phyloP scores from a whole-genome alignment of 2,113 vertebrate species.

The Hippoglossus stenolepis region DNA sequence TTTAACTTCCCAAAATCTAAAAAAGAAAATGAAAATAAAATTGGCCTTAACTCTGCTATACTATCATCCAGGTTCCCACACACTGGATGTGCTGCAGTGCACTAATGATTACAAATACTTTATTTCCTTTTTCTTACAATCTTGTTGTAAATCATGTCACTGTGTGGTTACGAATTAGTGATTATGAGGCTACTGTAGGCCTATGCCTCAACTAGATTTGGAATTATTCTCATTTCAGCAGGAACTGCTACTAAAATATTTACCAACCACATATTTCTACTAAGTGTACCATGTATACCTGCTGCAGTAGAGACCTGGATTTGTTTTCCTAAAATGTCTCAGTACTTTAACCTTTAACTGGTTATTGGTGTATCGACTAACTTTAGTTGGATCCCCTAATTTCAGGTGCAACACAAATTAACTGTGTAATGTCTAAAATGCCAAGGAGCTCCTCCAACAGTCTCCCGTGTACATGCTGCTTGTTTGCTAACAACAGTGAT shows the following conservation, averaged over 20 bases:
- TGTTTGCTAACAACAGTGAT: constrained; percentile 72
- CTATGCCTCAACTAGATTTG: too few species aligned
- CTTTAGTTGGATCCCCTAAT: constrained; percentile 57
- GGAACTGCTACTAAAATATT: not conserved
- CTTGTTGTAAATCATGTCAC: too few species aligned
- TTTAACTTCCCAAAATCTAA: too few species aligned
- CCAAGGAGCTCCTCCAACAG: constrained; percentile 67
- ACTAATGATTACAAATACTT: too few species aligned
- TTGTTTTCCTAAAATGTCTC: constrained; percentile 27
- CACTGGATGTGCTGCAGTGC: too few species aligned
- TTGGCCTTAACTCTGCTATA: too few species aligned
- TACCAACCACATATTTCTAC: not conserved
- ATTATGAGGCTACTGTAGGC: too few species aligned
- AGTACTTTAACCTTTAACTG: constrained; percentile 57
- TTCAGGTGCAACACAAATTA: constrained; percentile 70
- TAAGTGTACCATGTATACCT: not conserved
- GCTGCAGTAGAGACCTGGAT: constrained; percentile 20
- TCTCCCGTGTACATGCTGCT: constrained; percentile 53
- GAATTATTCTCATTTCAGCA: too few species aligned
- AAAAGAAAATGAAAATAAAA: too few species aligned
- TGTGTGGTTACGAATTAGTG: too few species aligned
- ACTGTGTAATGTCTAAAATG: constrained; percentile 78
- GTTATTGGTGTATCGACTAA: constrained; percentile 56
- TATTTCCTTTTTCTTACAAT: too few species aligned
- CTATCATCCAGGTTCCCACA: too few species aligned